Evolutionary conservation across 2,113 vertebrate genomes (phyloP).

Genomic region (Euleptes europaea): DNA sequence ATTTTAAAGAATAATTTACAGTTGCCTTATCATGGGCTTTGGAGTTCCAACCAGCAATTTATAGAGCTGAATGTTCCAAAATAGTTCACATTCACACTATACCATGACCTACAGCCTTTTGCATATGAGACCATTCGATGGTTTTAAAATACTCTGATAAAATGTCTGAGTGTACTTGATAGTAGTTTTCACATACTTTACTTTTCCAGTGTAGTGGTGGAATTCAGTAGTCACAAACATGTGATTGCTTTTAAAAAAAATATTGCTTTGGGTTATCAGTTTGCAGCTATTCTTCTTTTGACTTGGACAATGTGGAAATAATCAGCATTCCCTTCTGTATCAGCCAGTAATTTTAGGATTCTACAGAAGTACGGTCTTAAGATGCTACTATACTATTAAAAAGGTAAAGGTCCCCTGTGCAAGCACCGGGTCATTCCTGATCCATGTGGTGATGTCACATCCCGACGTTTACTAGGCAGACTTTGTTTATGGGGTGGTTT

Average conservation of each 20-base stretch:
- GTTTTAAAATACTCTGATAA: slow-evolving; percentile 9
- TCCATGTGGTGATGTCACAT: too few species aligned
- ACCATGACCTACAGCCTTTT: slow-evolving; percentile 44
- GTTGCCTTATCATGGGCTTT: slow-evolving; percentile 36
- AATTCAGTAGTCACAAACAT: not conserved
- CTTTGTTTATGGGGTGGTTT: too few species aligned
- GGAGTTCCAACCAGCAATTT: slow-evolving; percentile 39
- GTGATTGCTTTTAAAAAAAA: too few species aligned
- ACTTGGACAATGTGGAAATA: slow-evolving; percentile 15
- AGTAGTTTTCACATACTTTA: not conserved
- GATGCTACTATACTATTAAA: slow-evolving; percentile 21
- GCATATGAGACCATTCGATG: slow-evolving; percentile 3
- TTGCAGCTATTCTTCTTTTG: slow-evolving; percentile 3
- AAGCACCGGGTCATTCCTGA: too few species aligned
- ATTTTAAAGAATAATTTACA: slow-evolving; percentile 35
- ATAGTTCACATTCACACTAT: slow-evolving; percentile 34
- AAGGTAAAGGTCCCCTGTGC: too few species aligned
- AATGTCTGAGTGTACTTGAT: slow-evolving; percentile 22
- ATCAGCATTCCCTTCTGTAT: not conserved
- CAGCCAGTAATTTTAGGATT: slow-evolving; percentile 28
- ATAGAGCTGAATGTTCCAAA: slow-evolving; percentile 37
- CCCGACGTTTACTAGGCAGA: too few species aligned
- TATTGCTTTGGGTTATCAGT: not conserved
- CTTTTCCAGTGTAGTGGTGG: not conserved
- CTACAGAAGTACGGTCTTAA: slow-evolving; percentile 1